Evolutionary conservation across 2,797 vertebrate species (phyloP).

Genomic region (Rhabdophis nuchalis): DNA sequence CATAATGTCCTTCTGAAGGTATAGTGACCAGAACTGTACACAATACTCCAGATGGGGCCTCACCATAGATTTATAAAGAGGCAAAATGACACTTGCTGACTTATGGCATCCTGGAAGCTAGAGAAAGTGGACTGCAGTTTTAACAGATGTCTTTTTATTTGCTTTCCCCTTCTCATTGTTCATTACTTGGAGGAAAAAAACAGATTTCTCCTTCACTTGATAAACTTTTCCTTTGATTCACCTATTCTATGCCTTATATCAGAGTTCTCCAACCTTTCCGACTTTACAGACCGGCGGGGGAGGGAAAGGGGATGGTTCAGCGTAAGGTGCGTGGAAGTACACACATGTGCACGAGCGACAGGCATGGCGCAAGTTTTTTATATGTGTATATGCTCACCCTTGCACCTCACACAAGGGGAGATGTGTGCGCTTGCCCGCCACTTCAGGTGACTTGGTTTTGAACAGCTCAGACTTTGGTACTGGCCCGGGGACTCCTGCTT

Average conservation of each 20-base stretch:
- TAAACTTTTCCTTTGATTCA: neutral
- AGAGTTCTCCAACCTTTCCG: too few relatives aligned
- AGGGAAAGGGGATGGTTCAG: too few relatives aligned
- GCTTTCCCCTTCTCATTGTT: neutral
- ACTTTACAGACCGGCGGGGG: too few relatives aligned
- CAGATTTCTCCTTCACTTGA: neutral
- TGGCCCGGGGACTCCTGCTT: neutral
- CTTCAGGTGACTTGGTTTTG: neutral
- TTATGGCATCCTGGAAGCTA: neutral
- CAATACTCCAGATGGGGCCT: too few relatives aligned
- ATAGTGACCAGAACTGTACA: too few relatives aligned
- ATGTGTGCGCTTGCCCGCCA: neutral
- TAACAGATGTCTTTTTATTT: neutral
- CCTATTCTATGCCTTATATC: neutral
- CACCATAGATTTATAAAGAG: too few relatives aligned
- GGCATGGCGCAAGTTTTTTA: too few relatives aligned
- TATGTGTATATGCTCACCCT: neutral
- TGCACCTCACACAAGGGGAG: too few relatives aligned
- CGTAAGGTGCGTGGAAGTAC: too few relatives aligned
- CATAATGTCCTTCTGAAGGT: too few relatives aligned
- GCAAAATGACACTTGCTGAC: too few relatives aligned
- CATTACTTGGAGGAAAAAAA: neutral
- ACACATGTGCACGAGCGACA: too few relatives aligned
- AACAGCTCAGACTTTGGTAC: neutral
- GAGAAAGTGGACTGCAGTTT: neutral